Base-by-base conservation (phyloP, 64 coral and sea anemone species). In the Catalaphyllia jardinei region DNA sequence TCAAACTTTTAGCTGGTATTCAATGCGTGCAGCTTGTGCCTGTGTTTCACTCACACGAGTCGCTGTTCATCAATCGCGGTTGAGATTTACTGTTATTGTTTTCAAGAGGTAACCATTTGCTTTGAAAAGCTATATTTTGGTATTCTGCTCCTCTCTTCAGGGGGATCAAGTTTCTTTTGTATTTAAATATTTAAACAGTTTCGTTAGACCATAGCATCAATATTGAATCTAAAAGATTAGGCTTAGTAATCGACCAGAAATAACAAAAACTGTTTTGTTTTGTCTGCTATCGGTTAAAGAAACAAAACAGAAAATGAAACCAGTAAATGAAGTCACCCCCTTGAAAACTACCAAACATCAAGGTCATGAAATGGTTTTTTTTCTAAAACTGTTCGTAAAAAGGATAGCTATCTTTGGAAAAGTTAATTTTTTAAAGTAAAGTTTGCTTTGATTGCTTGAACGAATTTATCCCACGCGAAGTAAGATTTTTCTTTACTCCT, bases 111-210 rank as follows among this genome's bases (percentile, higher is more conserved):
- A 71, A 85, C 63, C 62, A 71, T 69, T 71, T 85, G 38, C 81
- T 71, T 64, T 85, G 31, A 65, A 83, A 63, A 85, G 67, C 63
- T 46, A 85, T 69, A 69, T 69, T 64, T 51, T 15, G 62, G 81
- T 52, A 69, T 64, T 67, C 33, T 64, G 30, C 62, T 51, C 3
- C 29, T 51, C 2, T 33, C 35, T 27, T 69, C 24, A 39, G 29
- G 33, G 39, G 11, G 81, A 85, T 85, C 81, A 85, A 71, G 63
- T 85, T 85, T 85, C 81, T 85, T 85, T 85, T 85, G 81, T 67
- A 71, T 69, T 85, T 85, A 85, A 85, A 85, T 85, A 85, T 85
- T 85, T 85, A 85, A 85, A 85, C 81, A 85, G 62, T 69, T 85
- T 85, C 81, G 81, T 63, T 85, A 50, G 63, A 35, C 81, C 81